Evolutionary conservation across 2,888 invertebrate genomes (phyloP).

Genomic region (Agrochola litura): DNA sequence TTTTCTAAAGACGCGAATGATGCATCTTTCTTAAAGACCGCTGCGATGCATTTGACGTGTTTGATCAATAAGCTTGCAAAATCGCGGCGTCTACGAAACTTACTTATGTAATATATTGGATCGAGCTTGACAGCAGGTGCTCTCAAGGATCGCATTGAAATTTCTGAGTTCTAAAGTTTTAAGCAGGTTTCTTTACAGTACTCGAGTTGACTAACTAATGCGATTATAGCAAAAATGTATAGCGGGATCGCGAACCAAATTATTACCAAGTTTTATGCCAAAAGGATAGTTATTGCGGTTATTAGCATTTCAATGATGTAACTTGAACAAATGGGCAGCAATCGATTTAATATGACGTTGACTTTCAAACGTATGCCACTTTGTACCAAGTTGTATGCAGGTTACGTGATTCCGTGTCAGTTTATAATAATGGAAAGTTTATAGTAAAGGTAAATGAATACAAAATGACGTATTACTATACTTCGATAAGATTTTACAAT

Average conservation of each 20-base stretch:
- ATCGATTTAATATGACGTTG: conserved; percentile 48
- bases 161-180: conserved; percentile 5
- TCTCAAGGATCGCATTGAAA: conserved; percentile 22
- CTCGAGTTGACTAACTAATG: not conserved
- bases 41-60: conserved; percentile 36
- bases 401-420: conserved; percentile 62
- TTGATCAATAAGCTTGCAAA: conserved; percentile 50
- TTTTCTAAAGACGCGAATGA: conserved; percentile 44
- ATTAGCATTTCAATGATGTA: conserved; percentile 39
- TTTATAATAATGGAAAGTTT: conserved; percentile 55
- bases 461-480: conserved; percentile 43
- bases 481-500: conserved; percentile 35
- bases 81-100: conserved; percentile 25
- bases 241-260: conserved; percentile 2
- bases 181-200: conserved; percentile 9
- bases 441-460: conserved; percentile 57
- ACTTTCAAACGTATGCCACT: conserved; percentile 55
- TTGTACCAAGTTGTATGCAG: conserved; percentile 36
- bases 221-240: conserved; percentile 3
- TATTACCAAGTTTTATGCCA: conserved; percentile 1
- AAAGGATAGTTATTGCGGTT: conserved; percentile 6
- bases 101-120: conserved; percentile 34
- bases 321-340: conserved; percentile 32
- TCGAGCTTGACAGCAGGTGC: conserved; percentile 27
- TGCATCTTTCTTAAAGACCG: conserved; percentile 42